phyloP scores from a whole-genome alignment of 2,888 invertebrate genomes.

The Dryococelus australis region DNA sequence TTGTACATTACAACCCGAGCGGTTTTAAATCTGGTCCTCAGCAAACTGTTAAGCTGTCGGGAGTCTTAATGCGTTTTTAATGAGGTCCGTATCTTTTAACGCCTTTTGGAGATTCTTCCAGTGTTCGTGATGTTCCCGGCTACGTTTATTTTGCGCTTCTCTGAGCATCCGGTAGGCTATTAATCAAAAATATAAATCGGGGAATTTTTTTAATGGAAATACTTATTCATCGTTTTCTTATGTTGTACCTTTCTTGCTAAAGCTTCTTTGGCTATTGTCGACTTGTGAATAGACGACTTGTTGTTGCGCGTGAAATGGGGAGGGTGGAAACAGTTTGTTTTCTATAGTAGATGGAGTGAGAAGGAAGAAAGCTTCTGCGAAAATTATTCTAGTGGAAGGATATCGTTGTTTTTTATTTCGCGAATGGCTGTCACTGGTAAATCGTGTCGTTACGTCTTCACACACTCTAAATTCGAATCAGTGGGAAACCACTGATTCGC shows the following conservation, averaged over 20 bases:
- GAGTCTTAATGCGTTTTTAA: not conserved
- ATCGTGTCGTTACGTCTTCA: too few species aligned
- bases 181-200: conserved; percentile 49
- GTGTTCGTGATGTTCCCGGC: not conserved
- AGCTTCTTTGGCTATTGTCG: not conserved
- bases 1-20: not conserved
- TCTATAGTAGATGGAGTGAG: not conserved
- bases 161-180: conserved; percentile 17
- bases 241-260: conserved; percentile 45
- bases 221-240: conserved; percentile 48
- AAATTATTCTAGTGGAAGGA: too few species aligned
- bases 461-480: too few species aligned
- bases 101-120: not conserved
- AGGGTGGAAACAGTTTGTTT: not conserved
- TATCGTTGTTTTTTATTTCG: too few species aligned
- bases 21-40: not conserved
- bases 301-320: not conserved
- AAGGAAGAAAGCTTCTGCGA: too few species aligned
- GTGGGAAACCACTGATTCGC: too few species aligned
- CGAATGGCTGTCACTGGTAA: too few species aligned
- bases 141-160: not conserved
- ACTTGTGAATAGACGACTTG: not conserved
- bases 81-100: not conserved
- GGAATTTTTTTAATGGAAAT: conserved; percentile 36
- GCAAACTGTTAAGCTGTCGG: not conserved